Evolutionary conservation across 2,888 invertebrate genomes (phyloP).

Genomic region (Lepeophtheirus nordmannii): DNA sequence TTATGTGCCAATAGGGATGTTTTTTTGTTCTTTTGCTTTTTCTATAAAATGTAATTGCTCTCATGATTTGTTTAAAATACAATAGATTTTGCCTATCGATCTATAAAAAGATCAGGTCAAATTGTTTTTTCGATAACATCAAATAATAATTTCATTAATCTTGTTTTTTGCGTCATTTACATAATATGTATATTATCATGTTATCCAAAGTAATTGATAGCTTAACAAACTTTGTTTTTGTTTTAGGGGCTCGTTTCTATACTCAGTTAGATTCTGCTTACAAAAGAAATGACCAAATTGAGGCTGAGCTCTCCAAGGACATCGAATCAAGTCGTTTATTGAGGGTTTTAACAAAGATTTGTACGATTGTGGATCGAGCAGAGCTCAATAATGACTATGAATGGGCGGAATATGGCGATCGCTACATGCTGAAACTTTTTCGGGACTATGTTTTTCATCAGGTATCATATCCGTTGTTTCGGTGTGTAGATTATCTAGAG

Average conservation of each 20-base stretch:
- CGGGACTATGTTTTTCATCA: slow-evolving; percentile 95
- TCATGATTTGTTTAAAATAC: too few species aligned
- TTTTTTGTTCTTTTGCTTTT: too few species aligned
- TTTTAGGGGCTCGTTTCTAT: slow-evolving; percentile 66
- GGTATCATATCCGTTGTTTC: slow-evolving; percentile 27
- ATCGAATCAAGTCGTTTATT: slow-evolving; percentile 86
- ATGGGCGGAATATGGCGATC: slow-evolving; percentile 96
- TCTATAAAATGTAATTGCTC: too few species aligned
- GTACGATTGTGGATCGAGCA: slow-evolving; percentile 84
- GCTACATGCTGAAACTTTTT: slow-evolving; percentile 94
- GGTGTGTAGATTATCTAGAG: background rate
- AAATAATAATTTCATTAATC: too few species aligned
- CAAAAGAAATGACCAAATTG: slow-evolving; percentile 68
- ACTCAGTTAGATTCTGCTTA: slow-evolving; percentile 82
- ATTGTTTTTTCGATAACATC: too few species aligned
- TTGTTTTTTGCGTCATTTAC: too few species aligned
- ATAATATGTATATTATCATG: too few species aligned
- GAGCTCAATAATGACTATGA: slow-evolving; percentile 80
- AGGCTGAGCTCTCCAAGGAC: slow-evolving; percentile 78
- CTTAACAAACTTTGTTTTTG: background rate
- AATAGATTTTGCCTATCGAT: too few species aligned
- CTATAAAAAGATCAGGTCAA: too few species aligned
- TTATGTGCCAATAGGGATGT: too few species aligned
- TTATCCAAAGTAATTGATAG: too few species aligned
- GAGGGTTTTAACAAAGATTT: slow-evolving; percentile 74